Base-by-base conservation (phyloP, 2,888 invertebrate species). In the Zhengitettix transpicula region DNA sequence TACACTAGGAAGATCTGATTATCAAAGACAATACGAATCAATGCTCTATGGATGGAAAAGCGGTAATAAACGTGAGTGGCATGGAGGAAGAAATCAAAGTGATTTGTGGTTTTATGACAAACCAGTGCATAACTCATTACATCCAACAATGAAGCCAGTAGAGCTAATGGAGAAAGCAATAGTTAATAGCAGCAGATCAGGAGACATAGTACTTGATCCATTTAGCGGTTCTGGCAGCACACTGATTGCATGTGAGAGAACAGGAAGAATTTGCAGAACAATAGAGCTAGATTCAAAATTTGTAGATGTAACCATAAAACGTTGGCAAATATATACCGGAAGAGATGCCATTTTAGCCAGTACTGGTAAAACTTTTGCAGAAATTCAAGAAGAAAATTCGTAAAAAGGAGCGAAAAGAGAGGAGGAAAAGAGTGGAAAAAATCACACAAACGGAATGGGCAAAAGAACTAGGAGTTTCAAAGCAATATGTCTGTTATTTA, bases 291-390 rank as follows among this genome's bases (percentile, higher is more conserved):
- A 53, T 53, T 17, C 53, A 17, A 53, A 16, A 53, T 53, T 16
- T 53, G 53, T 53, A 53, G 53, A 53, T 53, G 53, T 53, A 53
- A 53, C 53, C 53, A 53, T 53, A 53, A 53, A 53, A 53, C 53
- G 53, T 53, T 53, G 53, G 53, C 53, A 53, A 53, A 9, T 16
- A 53, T 16, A 53, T 1, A 53, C 53, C 0, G 53, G 53, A 9
- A 47, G 47, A 47, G 47, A n/a, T 14, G 47, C 47, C n/a, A 47
- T 47, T 28, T 28, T 28, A 28, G 28, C 28, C 7, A 7, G 7
- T 28, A 28, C 28, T 28, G 2, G 28, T 28, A 28, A 28, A 28
- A 28, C 28, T 28, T 28, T 28, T 28, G 28, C 28, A 28, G 28
- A 28, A 28, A 28, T 28, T 28, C 28, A 28, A 28, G 28, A 28